These are phyloP conservation scores for Ellobius talpinus DNA, from an alignment of 2,113 vertebrate species.

Conservation along the genomic window DNA sequence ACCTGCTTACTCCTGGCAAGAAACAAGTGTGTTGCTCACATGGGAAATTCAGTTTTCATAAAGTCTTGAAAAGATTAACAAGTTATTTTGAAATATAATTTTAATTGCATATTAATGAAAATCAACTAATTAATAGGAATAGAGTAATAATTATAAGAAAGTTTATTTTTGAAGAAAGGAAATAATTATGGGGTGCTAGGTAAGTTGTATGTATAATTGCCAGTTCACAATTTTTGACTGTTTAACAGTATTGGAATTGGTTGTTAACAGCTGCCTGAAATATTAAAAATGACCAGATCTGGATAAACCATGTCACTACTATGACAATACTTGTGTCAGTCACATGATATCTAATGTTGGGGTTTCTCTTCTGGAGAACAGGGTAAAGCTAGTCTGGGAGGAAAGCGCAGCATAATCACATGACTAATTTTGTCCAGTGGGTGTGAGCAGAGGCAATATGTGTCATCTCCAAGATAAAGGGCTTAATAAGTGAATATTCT, in stretches of 20 bases:
- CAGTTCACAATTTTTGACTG: background rate
- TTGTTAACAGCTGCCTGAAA: background rate
- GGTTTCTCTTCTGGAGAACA: background rate
- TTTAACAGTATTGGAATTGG: background rate
- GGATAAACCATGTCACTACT: background rate
- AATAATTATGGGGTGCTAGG: background rate
- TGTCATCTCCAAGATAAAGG: background rate
- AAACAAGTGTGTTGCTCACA: background rate
- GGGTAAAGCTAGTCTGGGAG: background rate
- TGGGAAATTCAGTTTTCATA: background rate
- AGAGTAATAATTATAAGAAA: constrained; percentile 24
- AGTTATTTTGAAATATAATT: constrained; percentile 53
- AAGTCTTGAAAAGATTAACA: background rate
- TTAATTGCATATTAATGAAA: background rate
- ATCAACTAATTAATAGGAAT: constrained; percentile 36
- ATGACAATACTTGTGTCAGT: background rate
- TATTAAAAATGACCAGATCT: background rate
- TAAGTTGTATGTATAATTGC: background rate
- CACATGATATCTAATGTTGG: background rate
- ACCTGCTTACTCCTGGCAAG: background rate
- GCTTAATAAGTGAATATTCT: constrained; percentile 14
- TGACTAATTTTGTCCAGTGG: background rate
- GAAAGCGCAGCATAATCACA: background rate
- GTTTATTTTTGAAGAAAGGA: background rate
- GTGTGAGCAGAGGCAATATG: background rate